These are phyloP conservation scores for Achroia grisella DNA, from an alignment of 1,140 invertebrate genomes.

Conservation along the genomic window DNA sequence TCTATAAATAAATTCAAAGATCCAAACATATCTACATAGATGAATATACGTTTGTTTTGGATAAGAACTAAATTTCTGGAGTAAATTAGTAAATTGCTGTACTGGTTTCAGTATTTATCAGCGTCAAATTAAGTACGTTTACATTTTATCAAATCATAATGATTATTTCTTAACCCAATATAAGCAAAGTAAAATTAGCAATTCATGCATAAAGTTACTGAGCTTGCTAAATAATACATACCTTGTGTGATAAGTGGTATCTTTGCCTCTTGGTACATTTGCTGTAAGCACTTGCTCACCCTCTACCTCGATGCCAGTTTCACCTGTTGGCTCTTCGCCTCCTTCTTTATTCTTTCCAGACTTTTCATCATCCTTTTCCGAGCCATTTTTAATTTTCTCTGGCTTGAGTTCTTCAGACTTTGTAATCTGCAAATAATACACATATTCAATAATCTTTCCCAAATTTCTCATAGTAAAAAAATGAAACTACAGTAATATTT, in stretches of 20 bases:
- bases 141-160: no score
- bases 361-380: slow-evolving; percentile 71
- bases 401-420: slow-evolving; percentile 71
- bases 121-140: no score
- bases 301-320: slow-evolving; percentile 80
- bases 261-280: slow-evolving; percentile 78
- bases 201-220: neutral
- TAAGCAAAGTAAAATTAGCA: neutral
- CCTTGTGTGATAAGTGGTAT: slow-evolving; percentile 79
- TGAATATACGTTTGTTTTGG: no score
- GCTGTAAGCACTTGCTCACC: slow-evolving; percentile 83
- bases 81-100: no score
- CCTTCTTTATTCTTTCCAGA: slow-evolving; percentile 69
- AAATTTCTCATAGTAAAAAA: no score
- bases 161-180: no score
- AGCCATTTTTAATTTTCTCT: slow-evolving; percentile 70
- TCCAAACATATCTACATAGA: no score
- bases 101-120: no score
- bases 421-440: slow-evolving; percentile 56
- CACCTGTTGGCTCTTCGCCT: slow-evolving; percentile 51
- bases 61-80: no score
- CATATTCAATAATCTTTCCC: no score
- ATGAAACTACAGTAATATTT: no score
- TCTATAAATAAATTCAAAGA: no score
- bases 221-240: slow-evolving; percentile 24